A percentile compares a stretch with the other conserved stretches of the same genome.
Conservation (phyloP, 2,797 vertebrate species). For the Orientallactaga sibirica region DNA sequence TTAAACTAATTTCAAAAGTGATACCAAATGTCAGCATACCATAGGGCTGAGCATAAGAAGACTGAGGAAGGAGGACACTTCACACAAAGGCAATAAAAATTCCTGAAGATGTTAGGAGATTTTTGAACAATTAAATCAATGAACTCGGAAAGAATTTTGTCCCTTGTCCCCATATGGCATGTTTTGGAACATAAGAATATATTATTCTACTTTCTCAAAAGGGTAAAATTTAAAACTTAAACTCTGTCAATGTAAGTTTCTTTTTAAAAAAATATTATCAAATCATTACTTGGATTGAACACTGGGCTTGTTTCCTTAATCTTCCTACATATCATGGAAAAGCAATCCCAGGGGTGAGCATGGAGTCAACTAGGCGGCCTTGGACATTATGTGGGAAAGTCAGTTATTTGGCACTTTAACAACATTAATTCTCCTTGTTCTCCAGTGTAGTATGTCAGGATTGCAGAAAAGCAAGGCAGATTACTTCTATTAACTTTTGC, state of each 20-base stretch:
- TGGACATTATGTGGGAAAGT: neutral
- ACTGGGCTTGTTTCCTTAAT: neutral
- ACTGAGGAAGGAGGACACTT: neutral
- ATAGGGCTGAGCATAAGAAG: slow-evolving; percentile 35
- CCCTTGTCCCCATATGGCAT: neutral
- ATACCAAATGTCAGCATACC: slow-evolving; percentile 72
- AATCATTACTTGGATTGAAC: slow-evolving; percentile 23
- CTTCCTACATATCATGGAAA: neutral
- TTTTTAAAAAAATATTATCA: slow-evolving; percentile 30
- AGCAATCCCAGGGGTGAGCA: neutral
- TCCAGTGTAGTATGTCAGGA: neutral
- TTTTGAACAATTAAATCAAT: slow-evolving; percentile 66
- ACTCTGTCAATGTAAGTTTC: neutral
- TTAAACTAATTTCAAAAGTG: slow-evolving; percentile 76
- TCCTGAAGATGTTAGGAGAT: slow-evolving; percentile 50
- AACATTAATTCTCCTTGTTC: neutral
- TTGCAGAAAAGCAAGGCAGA: neutral
- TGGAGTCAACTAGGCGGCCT: neutral
- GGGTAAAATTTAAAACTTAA: slow-evolving; percentile 23
- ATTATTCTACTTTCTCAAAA: slow-evolving; percentile 39
- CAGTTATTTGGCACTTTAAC: neutral
- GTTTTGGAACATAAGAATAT: slow-evolving; percentile 1
- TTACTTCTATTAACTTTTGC: neutral
- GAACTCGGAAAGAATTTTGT: slow-evolving; percentile 8
- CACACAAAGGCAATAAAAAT: slow-evolving; percentile 55